phyloP scores from a whole-genome alignment of 2,888 invertebrate species.

The Brachyopa scutellaris region DNA sequence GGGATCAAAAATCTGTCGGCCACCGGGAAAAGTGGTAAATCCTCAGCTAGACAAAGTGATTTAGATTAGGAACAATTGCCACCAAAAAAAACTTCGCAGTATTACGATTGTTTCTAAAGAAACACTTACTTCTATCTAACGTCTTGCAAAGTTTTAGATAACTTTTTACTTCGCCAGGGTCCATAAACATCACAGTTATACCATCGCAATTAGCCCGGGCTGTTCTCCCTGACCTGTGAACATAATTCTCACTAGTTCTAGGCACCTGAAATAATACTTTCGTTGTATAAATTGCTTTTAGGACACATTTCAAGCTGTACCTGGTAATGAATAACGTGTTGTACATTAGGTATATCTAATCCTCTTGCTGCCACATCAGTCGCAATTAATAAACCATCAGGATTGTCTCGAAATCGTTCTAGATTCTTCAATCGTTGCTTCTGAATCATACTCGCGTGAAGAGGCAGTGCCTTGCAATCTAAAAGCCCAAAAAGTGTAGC shows the following conservation, averaged over 20 bases:
- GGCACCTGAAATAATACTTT: conserved; percentile 85
- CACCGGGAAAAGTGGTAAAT: conserved; percentile 93
- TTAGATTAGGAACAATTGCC: not conserved
- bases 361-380: conserved; percentile 99
- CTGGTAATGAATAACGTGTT: conserved; percentile 98
- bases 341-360: conserved; percentile 95
- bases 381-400: conserved; percentile 90
- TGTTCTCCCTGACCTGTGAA: conserved; percentile 98
- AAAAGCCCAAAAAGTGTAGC: conserved; percentile 87
- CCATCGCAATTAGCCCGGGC: conserved; percentile 95
- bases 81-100: no score
- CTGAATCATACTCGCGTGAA: conserved; percentile 97
- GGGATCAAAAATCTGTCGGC: conserved; percentile 84
- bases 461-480: conserved; percentile 88
- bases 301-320: no score
- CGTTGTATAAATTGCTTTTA: no score
- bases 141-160: conserved; percentile 92
- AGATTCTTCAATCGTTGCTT: conserved; percentile 95
- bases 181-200: conserved; percentile 94
- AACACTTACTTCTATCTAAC: conserved; percentile 89
- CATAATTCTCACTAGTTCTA: conserved; percentile 96
- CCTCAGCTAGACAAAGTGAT: conserved; percentile 85
- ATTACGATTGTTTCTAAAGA: no score
- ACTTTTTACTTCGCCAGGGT: conserved; percentile 90
- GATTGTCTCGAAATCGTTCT: conserved; percentile 90